Base-by-base conservation (phyloP, 2,888 invertebrate species). In the Sphinx pinastri region DNA sequence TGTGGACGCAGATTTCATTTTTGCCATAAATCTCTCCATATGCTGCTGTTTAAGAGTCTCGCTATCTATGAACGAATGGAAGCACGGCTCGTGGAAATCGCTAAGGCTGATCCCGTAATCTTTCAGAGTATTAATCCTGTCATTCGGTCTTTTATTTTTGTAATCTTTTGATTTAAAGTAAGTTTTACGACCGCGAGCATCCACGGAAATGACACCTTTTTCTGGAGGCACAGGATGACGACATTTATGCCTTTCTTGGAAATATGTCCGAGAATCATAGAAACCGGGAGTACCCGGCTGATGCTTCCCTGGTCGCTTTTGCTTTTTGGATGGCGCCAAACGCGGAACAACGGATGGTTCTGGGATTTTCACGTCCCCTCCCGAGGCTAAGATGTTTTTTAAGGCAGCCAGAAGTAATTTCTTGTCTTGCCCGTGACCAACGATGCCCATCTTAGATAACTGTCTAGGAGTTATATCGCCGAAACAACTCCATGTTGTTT, bases 61-160 rank as follows among this genome's bases (percentile, higher is more conserved):
- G 31, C 78, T 74, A 75, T 83, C 87, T 10, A 92, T 87, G 70
- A 92, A 93, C 1, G 93, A 94, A 73, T 84, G 80, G 72, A 92
- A 88, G 77, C 93, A 93, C 6, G 93, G 93, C 70, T 87, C 78
- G 74, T 94, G 93, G 76, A 92, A 93, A 4, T 92, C 88, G 74
- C 92, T 92, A 19, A 92, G 54, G 76, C 92, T 92, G 59, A 88
- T 90, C 0, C 93, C 93, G 70, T 85, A 88, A 3, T 81, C 71
- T 55, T 79, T 76, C 68, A 93, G 78, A 60, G 76, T 63, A 4
- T 76, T 71, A 14, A 90, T 45, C 57, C 93, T 84, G 38, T 90
- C 79, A 16, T 81, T 81, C 0, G 89, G 87, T 55, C 90, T 86
- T 51, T 38, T 80, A 74, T 89, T 92, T 60, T 80, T 79, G 52